Conservation (phyloP, 2,113 vertebrate species). For the Ceyx melanurus region DNA sequence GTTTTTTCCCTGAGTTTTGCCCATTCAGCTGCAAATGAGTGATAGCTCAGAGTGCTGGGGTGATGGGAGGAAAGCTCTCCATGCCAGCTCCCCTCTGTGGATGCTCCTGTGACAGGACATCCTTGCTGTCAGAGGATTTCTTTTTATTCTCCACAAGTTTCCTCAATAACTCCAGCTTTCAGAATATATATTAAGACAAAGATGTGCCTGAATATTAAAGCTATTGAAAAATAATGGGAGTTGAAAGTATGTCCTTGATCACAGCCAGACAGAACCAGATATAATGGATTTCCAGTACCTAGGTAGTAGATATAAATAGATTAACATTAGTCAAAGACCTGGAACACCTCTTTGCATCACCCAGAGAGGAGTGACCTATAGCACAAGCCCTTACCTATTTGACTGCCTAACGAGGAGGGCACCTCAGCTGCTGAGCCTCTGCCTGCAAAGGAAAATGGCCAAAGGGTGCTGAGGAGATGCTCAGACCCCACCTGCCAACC, state of each 20-base stretch:
- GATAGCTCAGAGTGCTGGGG: neutral
- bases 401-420: neutral
- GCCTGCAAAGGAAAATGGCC: neutral
- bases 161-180: slow-evolving; percentile 34
- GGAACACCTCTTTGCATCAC: neutral
- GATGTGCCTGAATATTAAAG: slow-evolving; percentile 47
- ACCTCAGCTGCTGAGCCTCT: neutral
- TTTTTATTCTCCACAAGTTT: slow-evolving; percentile 1
- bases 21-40: neutral
- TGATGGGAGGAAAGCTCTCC: neutral
- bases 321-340: slow-evolving; percentile 20
- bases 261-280: slow-evolving; percentile 47
- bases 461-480: neutral
- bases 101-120: neutral
- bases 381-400: neutral
- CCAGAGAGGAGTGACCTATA: neutral
- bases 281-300: slow-evolving; percentile 41
- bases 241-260: slow-evolving; percentile 48
- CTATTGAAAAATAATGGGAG: slow-evolving; percentile 2
- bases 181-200: slow-evolving; percentile 32
- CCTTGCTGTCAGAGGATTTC: neutral
- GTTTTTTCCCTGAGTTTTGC: neutral
- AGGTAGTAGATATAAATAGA: slow-evolving; percentile 54
- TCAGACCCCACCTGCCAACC: neutral
- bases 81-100: neutral